phyloP scores from a whole-genome alignment of 2,113 vertebrate genomes.

The Istiophorus platypterus region DNA sequence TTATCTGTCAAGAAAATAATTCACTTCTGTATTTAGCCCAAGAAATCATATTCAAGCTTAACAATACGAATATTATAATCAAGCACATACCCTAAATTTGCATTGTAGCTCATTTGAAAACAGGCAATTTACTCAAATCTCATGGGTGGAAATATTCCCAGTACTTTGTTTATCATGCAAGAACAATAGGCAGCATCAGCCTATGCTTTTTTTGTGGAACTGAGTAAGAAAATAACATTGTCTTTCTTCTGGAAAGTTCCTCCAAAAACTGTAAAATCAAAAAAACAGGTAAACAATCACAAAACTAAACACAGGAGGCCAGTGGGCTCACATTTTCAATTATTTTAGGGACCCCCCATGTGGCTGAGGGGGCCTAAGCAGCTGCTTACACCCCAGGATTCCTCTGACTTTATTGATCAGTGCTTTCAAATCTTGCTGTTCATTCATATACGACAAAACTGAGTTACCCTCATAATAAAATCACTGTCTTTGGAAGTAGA shows the following conservation, averaged over 20 bases:
- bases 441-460: constrained; percentile 4
- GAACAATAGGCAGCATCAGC: not conserved
- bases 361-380: constrained; percentile 9
- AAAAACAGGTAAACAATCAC: not conserved
- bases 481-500: not conserved
- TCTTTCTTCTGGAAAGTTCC: not conserved
- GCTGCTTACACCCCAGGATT: constrained; percentile 23
- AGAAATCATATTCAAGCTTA: too few species aligned
- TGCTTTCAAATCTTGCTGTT: constrained; percentile 9
- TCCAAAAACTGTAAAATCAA: not conserved
- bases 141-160: not conserved
- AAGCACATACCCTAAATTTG: not conserved
- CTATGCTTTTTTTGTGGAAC: too few species aligned
- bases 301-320: not conserved
- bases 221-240: not conserved
- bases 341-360: not conserved
- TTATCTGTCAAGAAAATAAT: not conserved
- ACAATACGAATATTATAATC: not conserved
- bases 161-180: not conserved
- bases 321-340: not conserved
- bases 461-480: not conserved
- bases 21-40: too few species aligned
- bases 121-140: not conserved
- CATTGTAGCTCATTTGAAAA: not conserved
- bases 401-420: constrained; percentile 12